Conservation (phyloP, 2,888 invertebrate genomes). For the Pycnomerus fuliginosus region DNA sequence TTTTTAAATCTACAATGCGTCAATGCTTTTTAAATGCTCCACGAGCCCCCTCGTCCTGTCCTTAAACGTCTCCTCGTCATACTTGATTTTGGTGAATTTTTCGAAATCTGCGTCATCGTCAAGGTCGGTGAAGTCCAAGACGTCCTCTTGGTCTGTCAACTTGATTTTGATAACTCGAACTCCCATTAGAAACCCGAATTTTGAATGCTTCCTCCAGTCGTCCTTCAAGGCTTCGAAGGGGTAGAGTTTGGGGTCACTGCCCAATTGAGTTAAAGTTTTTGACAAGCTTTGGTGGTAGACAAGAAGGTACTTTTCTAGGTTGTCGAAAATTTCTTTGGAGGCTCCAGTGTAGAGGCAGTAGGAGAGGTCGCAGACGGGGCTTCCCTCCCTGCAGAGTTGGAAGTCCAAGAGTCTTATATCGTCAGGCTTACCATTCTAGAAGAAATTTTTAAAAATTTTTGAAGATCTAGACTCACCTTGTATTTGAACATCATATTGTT, state of each 20-base stretch:
- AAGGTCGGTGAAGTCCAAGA: constrained; percentile 16
- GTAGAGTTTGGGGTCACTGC: constrained; percentile 37
- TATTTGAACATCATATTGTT: constrained; percentile 42
- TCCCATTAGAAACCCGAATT: constrained; percentile 28
- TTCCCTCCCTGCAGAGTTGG: constrained; percentile 31
- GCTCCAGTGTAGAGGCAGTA: constrained; percentile 44
- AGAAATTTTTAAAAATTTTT: too few species aligned
- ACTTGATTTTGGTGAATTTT: neutral
- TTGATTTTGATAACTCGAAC: constrained; percentile 27
- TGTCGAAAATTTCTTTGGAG: constrained; percentile 34
- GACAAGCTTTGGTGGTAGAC: constrained; percentile 42
- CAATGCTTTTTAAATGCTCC: too few species aligned
- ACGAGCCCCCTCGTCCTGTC: too few species aligned
- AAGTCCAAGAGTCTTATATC: constrained; percentile 30
- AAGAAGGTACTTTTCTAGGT: constrained; percentile 37
- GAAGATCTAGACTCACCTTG: too few species aligned
- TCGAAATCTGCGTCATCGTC: neutral
- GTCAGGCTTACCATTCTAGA: too few species aligned
- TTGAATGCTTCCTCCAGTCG: constrained; percentile 33
- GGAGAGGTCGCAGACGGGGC: constrained; percentile 41
- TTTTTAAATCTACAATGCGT: too few species aligned
- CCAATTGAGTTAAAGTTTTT: constrained; percentile 30
- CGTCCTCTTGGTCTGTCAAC: too few species aligned
- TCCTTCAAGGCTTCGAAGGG: constrained; percentile 34
- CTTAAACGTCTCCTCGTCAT: too few species aligned